Conservation (phyloP, 2,797 vertebrate genomes). For the Pyrocephalus nanus region DNA sequence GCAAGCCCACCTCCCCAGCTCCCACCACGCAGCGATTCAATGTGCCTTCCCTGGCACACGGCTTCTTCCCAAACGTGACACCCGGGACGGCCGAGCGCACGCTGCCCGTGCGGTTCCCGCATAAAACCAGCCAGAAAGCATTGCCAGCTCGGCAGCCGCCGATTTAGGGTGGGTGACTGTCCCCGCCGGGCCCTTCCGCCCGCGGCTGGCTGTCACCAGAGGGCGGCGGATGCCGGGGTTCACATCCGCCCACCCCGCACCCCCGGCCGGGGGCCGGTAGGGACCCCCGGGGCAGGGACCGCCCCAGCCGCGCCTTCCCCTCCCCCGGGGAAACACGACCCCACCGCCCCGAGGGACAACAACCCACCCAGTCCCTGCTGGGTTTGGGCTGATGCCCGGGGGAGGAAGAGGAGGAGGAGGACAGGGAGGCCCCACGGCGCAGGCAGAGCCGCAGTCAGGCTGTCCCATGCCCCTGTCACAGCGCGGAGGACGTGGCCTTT, state of each 20-base stretch:
- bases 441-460: neutral
- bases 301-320: neutral
- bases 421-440: neutral
- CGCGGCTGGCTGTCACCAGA: neutral
- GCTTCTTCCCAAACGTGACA: neutral
- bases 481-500: neutral
- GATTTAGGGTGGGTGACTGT: neutral
- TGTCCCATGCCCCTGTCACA: neutral
- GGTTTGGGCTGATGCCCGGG: neutral
- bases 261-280: neutral
- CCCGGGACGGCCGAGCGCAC: neutral
- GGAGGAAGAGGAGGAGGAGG: neutral
- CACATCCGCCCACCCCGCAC: neutral
- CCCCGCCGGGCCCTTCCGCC: neutral
- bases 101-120: fast-evolving
- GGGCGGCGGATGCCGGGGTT: constrained; percentile 18
- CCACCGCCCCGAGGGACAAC: neutral
- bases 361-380: neutral
- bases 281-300: neutral
- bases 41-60: neutral
- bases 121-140: neutral
- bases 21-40: neutral
- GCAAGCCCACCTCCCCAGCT: neutral
- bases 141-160: neutral
- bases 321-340: neutral